Conservation (phyloP, 2,888 invertebrate species). For the Acanthosepion lycidas region DNA sequence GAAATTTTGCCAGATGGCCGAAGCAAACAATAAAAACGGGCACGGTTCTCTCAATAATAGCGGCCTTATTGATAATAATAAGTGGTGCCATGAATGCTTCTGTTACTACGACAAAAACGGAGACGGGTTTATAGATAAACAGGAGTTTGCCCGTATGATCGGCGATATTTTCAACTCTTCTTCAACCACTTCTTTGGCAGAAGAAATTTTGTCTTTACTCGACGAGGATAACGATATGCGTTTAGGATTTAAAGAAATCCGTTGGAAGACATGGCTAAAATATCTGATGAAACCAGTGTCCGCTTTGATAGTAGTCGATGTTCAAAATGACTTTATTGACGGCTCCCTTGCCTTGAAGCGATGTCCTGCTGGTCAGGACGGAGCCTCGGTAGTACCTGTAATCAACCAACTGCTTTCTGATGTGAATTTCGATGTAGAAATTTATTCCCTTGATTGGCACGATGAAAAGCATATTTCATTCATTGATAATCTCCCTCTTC, state of each 20-base stretch:
- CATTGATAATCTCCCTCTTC: conserved; percentile 85
- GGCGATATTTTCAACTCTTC: not conserved
- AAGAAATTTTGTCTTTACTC: not conserved
- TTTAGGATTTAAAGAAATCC: not conserved
- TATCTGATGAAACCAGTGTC: conserved; percentile 69
- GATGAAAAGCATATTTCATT: conserved; percentile 96
- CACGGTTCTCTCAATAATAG: not conserved
- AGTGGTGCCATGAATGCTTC: conserved; percentile 1
- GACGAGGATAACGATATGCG: not conserved
- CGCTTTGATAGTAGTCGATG: conserved; percentile 94
- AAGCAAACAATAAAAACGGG: not conserved
- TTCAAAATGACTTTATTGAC: conserved; percentile 97
- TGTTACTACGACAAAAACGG: conserved; percentile 34
- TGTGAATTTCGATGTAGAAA: conserved; percentile 84
- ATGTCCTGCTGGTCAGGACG: conserved; percentile 85
- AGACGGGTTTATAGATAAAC: conserved; percentile 10
- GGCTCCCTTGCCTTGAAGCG: conserved; percentile 94
- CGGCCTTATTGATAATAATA: not conserved
- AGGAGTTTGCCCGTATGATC: not conserved
- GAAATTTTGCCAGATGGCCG: not conserved
- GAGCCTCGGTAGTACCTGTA: conserved; percentile 85
- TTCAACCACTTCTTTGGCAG: not conserved
- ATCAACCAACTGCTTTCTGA: conserved; percentile 83
- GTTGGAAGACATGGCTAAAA: conserved; percentile 49
- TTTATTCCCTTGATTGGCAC: conserved; percentile 98